Percentiles rank a stretch among this genome's conserved stretches.
Conservation (phyloP, 2,113 vertebrate species). For the Protobothrops mucrosquamatus region DNA sequence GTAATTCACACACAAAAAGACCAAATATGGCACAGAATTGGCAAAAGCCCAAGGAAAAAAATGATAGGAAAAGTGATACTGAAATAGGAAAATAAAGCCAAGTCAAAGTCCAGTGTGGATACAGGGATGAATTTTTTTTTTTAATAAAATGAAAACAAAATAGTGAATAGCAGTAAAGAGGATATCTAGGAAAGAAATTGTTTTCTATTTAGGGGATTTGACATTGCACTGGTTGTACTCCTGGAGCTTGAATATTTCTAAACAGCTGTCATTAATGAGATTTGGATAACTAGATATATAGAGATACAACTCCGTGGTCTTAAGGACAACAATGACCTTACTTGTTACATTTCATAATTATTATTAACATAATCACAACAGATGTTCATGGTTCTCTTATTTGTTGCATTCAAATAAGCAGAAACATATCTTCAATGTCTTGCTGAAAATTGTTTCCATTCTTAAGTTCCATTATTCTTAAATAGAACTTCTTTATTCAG, state of each 20-base stretch:
- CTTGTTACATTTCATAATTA: neutral
- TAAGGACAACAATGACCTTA: neutral
- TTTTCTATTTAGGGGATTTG: neutral
- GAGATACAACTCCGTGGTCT: neutral
- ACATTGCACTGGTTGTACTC: neutral
- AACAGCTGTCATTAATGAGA: neutral
- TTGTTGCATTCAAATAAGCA: neutral
- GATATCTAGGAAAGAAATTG: neutral
- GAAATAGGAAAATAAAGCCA: neutral
- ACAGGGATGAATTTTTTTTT: neutral
- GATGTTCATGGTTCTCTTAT: neutral
- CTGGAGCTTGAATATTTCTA: neutral
- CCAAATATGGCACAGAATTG: neutral
- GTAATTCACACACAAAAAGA: neutral
- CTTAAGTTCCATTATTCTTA: neutral
- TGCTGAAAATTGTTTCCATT: neutral
- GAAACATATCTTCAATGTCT: neutral
- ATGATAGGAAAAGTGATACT: neutral
- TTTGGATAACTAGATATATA: neutral
- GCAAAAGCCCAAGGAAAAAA: neutral
- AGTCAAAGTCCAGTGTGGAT: neutral
- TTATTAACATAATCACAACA: neutral
- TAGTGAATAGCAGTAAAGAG: neutral
- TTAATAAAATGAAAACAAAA: rapidly evolving
- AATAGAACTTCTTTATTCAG: neutral